Conservation (phyloP, 2,888 invertebrate genomes). For the Pedicia rivosa region DNA sequence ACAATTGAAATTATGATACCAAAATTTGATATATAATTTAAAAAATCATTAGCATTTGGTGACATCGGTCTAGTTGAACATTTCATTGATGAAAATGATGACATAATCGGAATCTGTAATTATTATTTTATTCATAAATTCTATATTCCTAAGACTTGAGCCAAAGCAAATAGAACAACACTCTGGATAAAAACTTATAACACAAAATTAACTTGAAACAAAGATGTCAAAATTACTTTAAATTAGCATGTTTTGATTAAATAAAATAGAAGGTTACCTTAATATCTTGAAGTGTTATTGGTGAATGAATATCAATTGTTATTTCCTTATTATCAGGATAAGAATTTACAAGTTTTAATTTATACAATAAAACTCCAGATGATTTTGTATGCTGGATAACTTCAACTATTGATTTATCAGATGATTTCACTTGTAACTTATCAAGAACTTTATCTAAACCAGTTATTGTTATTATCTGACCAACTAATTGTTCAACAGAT, state of each 20-base stretch:
- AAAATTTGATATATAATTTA: conserved; percentile 23
- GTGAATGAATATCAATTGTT: conserved; percentile 24
- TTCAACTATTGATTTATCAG: conserved; percentile 23
- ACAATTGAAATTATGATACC: conserved; percentile 22
- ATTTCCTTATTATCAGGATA: conserved; percentile 23
- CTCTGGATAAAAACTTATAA: too few species aligned
- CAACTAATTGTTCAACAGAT: conserved; percentile 19
- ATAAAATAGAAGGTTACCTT: too few species aligned
- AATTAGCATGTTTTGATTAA: too few species aligned
- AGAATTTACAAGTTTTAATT: conserved; percentile 20
- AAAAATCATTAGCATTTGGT: conserved; percentile 13
- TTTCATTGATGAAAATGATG: conserved; percentile 18
- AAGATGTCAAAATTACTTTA: too few species aligned
- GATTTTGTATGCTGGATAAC: conserved; percentile 22
- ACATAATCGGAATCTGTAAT: conserved; percentile 25
- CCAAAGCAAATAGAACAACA: too few species aligned
- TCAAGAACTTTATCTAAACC: conserved; percentile 40
- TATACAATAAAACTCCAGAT: conserved; percentile 25
- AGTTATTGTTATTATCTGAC: conserved; percentile 30
- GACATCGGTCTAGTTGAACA: conserved; percentile 20
- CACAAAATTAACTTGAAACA: too few species aligned
- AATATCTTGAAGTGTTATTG: conserved; percentile 26
- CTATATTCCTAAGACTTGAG: too few species aligned
- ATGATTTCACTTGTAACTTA: conserved; percentile 32
- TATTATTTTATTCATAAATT: too few species aligned